Evolutionary conservation across 2,113 vertebrate genomes (phyloP), one percentile per base, ranked within the genome.

Genomic region (Chlamydotis undulata): DNA sequence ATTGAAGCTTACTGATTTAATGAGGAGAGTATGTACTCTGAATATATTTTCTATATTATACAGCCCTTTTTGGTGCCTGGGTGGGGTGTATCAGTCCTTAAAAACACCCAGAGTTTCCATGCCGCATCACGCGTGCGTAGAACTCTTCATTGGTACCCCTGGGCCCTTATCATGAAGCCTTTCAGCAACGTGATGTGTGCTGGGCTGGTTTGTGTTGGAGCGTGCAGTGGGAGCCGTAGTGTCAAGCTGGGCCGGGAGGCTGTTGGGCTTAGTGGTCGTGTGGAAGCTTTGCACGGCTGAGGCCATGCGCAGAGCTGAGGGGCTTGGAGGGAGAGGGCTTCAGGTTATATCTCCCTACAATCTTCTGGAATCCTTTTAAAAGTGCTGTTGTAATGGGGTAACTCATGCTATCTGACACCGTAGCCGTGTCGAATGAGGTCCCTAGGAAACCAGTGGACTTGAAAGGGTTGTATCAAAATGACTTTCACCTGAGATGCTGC

Each of bases 151-250:
- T 8, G 7, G 56, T 63, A 35, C 61, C 12, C 6, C 6, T 49
- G 43, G 25, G 23, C 63, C 17, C 25, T 50, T 12, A 33, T 1
- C 2, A 14, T 1, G 3, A 50, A 82, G n/a, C 23, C 56, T 70
- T 77, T 93, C 25, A 29, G 33, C 39, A 19, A 0, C 0, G 3
- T 4, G n/a, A 7, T 22, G 9, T 24, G 3, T 2, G 17, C 19
- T 26, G 65, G 26, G 33, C 60, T 75, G 31, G 13, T 43, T 74
- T 2, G 1, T 43, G 37, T 55, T 3, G 2, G 23, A 23, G 11
- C 1, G 1, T 33, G 57, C 19, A 13, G 1, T 35, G 14, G 61
- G 56, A 59, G 26, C 41, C 1, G 1, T 29, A 9, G 25, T 35
- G 74, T 16, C 35, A 55, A 16, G 11, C 15, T 37, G 26, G 47